Percentiles rank a stretch among this genome's conserved stretches.
Evolutionary conservation across 1,140 invertebrate species (phyloP).

Genomic region (Lucilia cuprina): DNA sequence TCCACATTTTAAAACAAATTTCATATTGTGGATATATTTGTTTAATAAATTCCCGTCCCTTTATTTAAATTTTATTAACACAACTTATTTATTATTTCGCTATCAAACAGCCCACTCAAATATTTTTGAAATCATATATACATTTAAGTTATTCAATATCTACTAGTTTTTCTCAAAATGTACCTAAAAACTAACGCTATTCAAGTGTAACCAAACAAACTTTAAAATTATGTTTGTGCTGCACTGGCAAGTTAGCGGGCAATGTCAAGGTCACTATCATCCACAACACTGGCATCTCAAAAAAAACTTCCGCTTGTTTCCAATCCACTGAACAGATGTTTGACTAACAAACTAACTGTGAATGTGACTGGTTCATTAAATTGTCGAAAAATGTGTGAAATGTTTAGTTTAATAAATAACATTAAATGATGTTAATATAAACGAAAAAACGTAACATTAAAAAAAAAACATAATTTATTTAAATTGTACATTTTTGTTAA

Average conservation of each 20-base stretch:
- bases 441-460: not conserved
- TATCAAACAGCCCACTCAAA: not conserved
- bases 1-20: not conserved
- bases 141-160: too few relatives aligned
- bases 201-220: not conserved
- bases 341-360: not conserved
- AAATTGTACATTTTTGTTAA: not conserved
- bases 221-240: not conserved
- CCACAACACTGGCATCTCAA: not conserved
- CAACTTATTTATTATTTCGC: not conserved
- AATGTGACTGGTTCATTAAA: not conserved
- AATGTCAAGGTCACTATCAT: conserved; percentile 2
- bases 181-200: not conserved
- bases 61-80: not conserved
- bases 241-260: not conserved
- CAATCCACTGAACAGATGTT: not conserved
- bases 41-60: not conserved
- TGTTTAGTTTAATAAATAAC: not conserved
- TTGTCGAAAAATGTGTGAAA: not conserved
- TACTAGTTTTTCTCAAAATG: too few relatives aligned
- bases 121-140: not conserved
- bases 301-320: not conserved
- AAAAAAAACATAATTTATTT: not conserved
- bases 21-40: not conserved
- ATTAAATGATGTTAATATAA: not conserved